Evolutionary conservation across 2,797 vertebrate genomes (phyloP), one percentile per base, ranked within the genome.

Genomic region (Astyanax mexicanus): DNA sequence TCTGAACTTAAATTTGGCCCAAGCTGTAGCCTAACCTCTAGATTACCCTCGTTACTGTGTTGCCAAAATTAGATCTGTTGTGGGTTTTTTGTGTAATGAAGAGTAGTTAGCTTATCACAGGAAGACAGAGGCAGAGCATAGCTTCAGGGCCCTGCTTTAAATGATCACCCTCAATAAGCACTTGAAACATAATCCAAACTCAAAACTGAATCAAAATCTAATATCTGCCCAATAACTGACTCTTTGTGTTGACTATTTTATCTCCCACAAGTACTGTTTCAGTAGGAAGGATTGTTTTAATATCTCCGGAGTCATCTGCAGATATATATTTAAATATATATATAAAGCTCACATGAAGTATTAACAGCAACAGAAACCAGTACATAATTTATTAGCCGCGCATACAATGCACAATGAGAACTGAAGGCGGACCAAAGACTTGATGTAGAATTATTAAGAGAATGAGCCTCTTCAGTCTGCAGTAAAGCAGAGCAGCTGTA

Each of bases 291-390:
- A 72, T 52, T n/a, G 69, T 25, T 61, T 60, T 60, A 60, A 78
- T 78, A 78, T 73, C 68, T 61, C 45, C 25, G 23, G 21, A 13
- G 35, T 72, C 55, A 67, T 67, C 66, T 19, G n/a, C 12, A 58
- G 49, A 55, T 17, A 69, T 61, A n/a, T n/a, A n/a, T n/a, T n/a
- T n/a, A n/a, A n/a, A n/a, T n/a, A n/a, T n/a, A n/a, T n/a, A n/a
- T n/a, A 69, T 51, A 23, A 58, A 69, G 45, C 45, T 35, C n/a
- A 19, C 7, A 12, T 62, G 45, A 52, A 17, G 25, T 42, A 65
- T 61, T 58, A 60, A 44, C 9, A 23, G 19, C 35, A 68, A 68
- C 58, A 49, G 42, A 21, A 45, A 49, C 4, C 40, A 29, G 12
- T 62, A 17, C 76, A 76, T 70, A 44, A 69, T 62, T 69, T 62